Evolutionary conservation across 1,140 invertebrate genomes (phyloP), one percentile per base, ranked within the genome.

Genomic region (Heliothis virescens): DNA sequence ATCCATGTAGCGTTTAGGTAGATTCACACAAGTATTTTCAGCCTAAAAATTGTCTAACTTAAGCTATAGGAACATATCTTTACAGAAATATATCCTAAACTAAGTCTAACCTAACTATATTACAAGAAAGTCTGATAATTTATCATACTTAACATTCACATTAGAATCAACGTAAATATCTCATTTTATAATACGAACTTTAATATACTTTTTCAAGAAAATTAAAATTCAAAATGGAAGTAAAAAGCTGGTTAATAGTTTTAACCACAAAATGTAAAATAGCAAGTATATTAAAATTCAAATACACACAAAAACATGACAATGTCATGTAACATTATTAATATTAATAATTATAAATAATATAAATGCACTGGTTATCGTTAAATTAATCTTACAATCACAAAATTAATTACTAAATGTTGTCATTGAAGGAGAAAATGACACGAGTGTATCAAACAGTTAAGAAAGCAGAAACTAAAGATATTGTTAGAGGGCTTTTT

Each of bases 71-170:
- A 79, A 79, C 78, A 72, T 26, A 71, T 60, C 65, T 67, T 63
- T 73, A 72, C 34, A 47, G 18, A 76, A 55, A 53, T 52, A 78
- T 57, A 15, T 47, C 62, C 52, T 21, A 41, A 67, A 57, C 47
- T 16, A 21, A 41, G 29, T 57, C n/a, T 26, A 10, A 15, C 10
- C 34, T 69, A 73, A 72, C 13, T 34, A 53, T 65, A 26, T 77
- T 81, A 59, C 1, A 67, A 47, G 34, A 55, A 55, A 13, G 29
- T 34, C 63, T 85, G 83, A 85, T 85, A 85, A 85, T 85, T 85
- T 85, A 85, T 85, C 83, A 85, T 85, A 85, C 83, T 67, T 73
- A 79, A 76, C 55, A 75, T 73, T 84, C 76, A 85, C 75, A 75
- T 79, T 79, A 62, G 4, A 71, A 63, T 74, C 63, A 72, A 74